Base-by-base conservation (phyloP, 2,888 invertebrate species). In the Epiperipatus broadwayi region DNA sequence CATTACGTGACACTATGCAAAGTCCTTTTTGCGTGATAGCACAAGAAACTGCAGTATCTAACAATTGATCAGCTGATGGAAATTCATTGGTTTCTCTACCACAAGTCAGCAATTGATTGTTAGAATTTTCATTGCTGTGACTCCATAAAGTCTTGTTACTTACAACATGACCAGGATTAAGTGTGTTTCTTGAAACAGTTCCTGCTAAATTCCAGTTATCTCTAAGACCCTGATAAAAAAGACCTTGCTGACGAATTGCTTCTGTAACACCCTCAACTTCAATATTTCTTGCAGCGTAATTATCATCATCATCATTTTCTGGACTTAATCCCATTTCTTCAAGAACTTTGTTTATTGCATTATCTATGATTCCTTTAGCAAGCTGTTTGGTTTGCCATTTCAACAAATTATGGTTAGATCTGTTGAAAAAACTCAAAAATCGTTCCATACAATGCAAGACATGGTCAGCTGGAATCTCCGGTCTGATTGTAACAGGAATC, bases 331-430 rank as follows among this genome's bases (percentile, higher is more conserved):
- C 48, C 46, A 48, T 43, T 21, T 49, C 49, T 37, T 50, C 49
- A 14, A 50, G 40, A 4, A 49, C 48, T 36, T 46, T 48, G 39
- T 50, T 50, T 10, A 50, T 48, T 12, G 49, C 49, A 42, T 50
- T 50, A 40, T 50, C 50, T 19, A 50, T 46, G 5, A 49, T 46
- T 25, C 48, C 44, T 45, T 50, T 48, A 8, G 49, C 48, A 25
- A 48, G 27, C 31, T 49, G 50, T 34, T 46, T 47, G 21, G 44
- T 45, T 35, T 50, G 50, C 48, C 48, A 48, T 21, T 22, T 35
- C n/a, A 20, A 15, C 7, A 22, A n/a, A 15, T 21, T 38, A 15
- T 31, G 19, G 19, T 33, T 33, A 7, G 33, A 10, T 10, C 33
- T 16, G 19, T 33, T 33, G 14, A 33, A 15, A 5, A 20, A 8